Evolutionary conservation across 2,888 invertebrate species (phyloP).

Genomic region (Tortrix viridana): DNA sequence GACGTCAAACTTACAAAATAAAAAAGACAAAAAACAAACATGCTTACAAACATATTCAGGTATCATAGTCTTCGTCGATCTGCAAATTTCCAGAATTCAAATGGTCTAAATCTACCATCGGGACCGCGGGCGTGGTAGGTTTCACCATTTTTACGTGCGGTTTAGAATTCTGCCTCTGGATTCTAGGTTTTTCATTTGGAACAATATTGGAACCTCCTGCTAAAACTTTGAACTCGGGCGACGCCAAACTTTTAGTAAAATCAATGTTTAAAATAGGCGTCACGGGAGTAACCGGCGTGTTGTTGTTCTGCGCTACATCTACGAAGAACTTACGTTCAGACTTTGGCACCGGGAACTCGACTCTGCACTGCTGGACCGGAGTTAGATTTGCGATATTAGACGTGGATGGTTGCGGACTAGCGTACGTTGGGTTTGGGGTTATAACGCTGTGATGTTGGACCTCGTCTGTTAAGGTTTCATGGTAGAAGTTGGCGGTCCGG

Average conservation of each 20-base stretch:
- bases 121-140: conserved; percentile 50
- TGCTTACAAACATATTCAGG: conserved; percentile 68
- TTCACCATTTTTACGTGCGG: conserved; percentile 54
- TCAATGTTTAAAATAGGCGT: conserved; percentile 76
- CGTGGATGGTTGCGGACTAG: conserved; percentile 74
- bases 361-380: conserved; percentile 54
- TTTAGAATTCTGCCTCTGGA: conserved; percentile 67
- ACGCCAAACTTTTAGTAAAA: conserved; percentile 67
- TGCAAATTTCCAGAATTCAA: conserved; percentile 74
- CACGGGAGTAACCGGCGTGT: conserved; percentile 52
- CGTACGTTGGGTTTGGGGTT: conserved; percentile 68
- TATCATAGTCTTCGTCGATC: conserved; percentile 82
- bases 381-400: conserved; percentile 59
- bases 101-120: conserved; percentile 57
- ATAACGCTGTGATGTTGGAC: conserved; percentile 69
- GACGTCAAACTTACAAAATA: conserved; percentile 42
- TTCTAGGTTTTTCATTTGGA: conserved; percentile 49
- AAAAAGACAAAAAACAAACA: conserved; percentile 56
- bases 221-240: conserved; percentile 74
- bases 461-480: conserved; percentile 70
- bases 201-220: conserved; percentile 58
- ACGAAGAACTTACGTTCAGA: conserved; percentile 47
- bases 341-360: conserved; percentile 50
- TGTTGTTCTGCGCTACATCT: conserved; percentile 48
- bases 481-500: conserved; percentile 73